Evolutionary conservation across 2,888 invertebrate genomes (phyloP), one percentile per base, ranked within the genome.

Genomic region (Himalopsyche kuldschensis): DNA sequence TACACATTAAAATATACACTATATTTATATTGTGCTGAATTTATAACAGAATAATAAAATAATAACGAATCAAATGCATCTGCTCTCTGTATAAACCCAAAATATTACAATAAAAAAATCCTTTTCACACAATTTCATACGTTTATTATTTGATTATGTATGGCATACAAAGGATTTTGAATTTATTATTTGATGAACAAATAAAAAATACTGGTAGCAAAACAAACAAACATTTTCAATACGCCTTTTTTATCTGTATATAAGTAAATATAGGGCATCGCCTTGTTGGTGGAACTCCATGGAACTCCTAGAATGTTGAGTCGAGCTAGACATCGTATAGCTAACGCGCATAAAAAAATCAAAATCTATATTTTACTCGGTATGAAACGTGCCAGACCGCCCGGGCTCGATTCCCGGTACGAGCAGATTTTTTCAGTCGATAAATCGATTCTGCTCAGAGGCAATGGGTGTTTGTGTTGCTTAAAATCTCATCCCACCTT

Each of bases 41-140:
- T 24, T 63, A 77, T 84, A 84, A 84, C 27, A 76, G 84, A 84
- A 84, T 84, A 84, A 84, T 80, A 79, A 82, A 75, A 82, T 84
- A 84, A 84, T 84, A 84, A 84, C 82, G 75, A 30, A 76, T 81
- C 78, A 78, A 78, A 81, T 35, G 47, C 84, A 84, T 84, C 84
- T 84, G 84, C 82, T 63, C 20, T 20, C 30, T 32, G 27, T 24
- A 20, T 30, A 27, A 75, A 75, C 27, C n/a, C 35, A 8, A 32
- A 30, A 32, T 35, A 75, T 32, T n/a, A 75, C 31, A 32, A 4
- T 30, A n/a, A 75, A 31, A 75, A 75, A 32, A 75, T 15, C 31
- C 31, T 75, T 32, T 75, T 75, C 20, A 24, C 30, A 75, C 10
- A n/a, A 75, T 30, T 75, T 20, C 55, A 55, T 24, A 24, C 55